These are phyloP conservation scores for Danaus plexippus DNA, from an alignment of 1,140 invertebrate species.

Conservation along the genomic window DNA sequence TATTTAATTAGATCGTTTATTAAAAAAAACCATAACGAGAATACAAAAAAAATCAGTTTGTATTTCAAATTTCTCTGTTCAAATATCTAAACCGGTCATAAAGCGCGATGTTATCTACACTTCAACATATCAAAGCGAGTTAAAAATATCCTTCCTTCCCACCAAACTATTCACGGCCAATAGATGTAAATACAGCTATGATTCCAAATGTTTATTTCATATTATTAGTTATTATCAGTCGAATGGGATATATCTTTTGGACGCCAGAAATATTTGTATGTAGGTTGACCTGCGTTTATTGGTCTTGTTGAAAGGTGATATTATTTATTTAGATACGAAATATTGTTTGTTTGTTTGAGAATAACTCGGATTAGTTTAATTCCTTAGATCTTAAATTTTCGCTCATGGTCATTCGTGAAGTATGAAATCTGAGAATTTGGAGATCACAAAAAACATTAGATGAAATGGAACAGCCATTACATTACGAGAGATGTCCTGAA, in stretches of 20 bases:
- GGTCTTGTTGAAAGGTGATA: conserved; percentile 1
- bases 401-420: too few relatives aligned
- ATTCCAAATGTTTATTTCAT: conserved; percentile 18
- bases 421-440: too few relatives aligned
- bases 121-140: conserved; percentile 27
- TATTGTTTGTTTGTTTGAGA: too few relatives aligned
- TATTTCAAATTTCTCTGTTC: conserved; percentile 4
- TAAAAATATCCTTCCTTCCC: conserved; percentile 17
- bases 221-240: background rate
- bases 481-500: too few relatives aligned
- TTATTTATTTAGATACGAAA: background rate
- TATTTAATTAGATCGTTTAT: too few relatives aligned
- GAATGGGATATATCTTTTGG: too few relatives aligned
- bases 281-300: background rate
- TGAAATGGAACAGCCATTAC: too few relatives aligned
- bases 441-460: too few relatives aligned
- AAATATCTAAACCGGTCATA: background rate
- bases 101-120: conserved; percentile 23
- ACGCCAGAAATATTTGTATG: too few relatives aligned
- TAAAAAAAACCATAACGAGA: background rate
- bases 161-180: conserved; percentile 14
- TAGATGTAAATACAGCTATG: conserved; percentile 18
- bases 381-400: too few relatives aligned
- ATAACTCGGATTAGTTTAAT: too few relatives aligned
- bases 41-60: conserved; percentile 1